Evolutionary conservation across 2,113 vertebrate species (phyloP), one percentile per base, ranked within the genome.

Genomic region (Boulengeromyrus knoepffleri): DNA sequence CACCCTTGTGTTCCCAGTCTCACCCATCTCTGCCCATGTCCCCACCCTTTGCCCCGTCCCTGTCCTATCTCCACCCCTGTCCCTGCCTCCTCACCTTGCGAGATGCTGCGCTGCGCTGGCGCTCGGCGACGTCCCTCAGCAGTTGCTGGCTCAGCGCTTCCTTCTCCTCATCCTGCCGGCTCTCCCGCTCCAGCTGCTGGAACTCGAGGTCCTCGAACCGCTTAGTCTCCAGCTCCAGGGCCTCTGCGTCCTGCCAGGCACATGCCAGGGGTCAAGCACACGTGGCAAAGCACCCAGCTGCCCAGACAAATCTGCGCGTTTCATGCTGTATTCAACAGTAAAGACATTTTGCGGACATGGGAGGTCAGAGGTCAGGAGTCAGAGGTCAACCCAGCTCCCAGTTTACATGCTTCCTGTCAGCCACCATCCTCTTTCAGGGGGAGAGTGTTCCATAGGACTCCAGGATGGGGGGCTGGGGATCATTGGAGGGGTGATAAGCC

Each of bases 121-220:
- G 97, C 39, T 99, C 97, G 3, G 97, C 97, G 2, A 98, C 97
- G 91, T 99, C 98, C 77, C 97, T 95, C 88, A 99, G 95, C 90
- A 99, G 96, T 87, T 98, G 96, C 24, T 98, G 97, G 0, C 95
- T 97, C 27, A 96, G 93, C 0, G 93, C 97, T 94, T 99, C 98
- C 92, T 99, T 99, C 92, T 99, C 98, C 92, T 99, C 98, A 52
- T 99, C 98, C 91, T 98, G 96, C 9, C 97, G 95, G 92, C 98
- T 99, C 90, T 99, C 98, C 1, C 91, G 95, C 92, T 99, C 98
- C 53, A 99, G 97, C 91, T 99, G 97, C 92, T 99, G 98, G 93
- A 99, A 99, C 94, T 99, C 98, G 91, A 99, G 93, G 92, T 99
- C 98, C 93, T 99, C 98, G 53, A 99, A 99, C 21, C 97, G 97